phyloP scores from a whole-genome alignment of 2,797 vertebrate species.

The Chlorospingus semifuscus region DNA sequence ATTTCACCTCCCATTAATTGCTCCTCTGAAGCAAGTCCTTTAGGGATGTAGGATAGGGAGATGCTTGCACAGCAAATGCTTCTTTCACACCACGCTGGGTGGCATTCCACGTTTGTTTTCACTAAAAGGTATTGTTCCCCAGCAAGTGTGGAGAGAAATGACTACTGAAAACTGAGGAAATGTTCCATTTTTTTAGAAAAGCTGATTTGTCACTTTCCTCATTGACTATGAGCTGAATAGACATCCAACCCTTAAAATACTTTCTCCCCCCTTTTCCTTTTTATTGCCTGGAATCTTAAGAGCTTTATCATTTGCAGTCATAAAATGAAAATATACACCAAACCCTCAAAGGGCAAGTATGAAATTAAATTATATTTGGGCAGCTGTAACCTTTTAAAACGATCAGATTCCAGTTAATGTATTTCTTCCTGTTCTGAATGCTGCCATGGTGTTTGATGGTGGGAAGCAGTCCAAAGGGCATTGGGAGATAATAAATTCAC shows the following conservation, averaged over 20 bases:
- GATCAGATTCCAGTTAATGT: conserved; percentile 83
- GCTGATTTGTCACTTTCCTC: conserved; percentile 72
- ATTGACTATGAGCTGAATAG: conserved; percentile 70
- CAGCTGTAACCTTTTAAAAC: conserved; percentile 86
- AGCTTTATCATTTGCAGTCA: conserved; percentile 84
- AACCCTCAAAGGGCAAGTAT: conserved; percentile 85
- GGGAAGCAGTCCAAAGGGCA: conserved; percentile 82
- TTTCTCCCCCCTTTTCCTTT: conserved; percentile 67
- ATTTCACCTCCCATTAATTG: not conserved
- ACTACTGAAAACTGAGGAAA: conserved; percentile 47
- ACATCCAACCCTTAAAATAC: conserved; percentile 79
- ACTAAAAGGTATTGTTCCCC: not conserved
- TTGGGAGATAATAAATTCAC: conserved; percentile 84
- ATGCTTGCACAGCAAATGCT: not conserved
- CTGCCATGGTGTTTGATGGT: conserved; percentile 83
- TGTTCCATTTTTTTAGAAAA: conserved; percentile 30
- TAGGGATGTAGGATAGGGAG: not conserved
- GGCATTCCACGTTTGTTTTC: conserved; percentile 40
- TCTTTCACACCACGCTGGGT: not conserved
- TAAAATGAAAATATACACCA: conserved; percentile 86
- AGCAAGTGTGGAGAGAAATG: conserved; percentile 33
- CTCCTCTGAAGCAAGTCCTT: not conserved
- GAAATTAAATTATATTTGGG: conserved; percentile 87
- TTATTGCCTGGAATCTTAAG: conserved; percentile 83
- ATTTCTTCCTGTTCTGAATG: conserved; percentile 83